Evolutionary conservation across 2,797 vertebrate genomes (phyloP).

Genomic region (Eulemur coronatus): DNA sequence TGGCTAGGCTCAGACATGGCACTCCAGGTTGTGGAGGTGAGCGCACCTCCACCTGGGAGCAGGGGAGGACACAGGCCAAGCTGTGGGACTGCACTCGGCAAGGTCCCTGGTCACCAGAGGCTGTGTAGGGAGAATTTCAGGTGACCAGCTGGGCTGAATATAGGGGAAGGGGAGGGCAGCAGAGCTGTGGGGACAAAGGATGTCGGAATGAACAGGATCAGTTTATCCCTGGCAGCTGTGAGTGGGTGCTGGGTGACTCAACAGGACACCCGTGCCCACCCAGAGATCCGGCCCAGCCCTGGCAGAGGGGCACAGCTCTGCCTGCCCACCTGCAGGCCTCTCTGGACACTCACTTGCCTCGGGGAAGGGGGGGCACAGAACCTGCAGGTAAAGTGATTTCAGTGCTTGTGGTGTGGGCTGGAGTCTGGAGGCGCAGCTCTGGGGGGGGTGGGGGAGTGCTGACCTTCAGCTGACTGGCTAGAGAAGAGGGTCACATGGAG

Average conservation of each 20-base stretch:
- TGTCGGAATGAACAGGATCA: background rate
- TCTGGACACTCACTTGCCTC: background rate
- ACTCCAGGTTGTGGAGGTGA: background rate
- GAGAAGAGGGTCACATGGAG: background rate
- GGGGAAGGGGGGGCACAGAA: background rate
- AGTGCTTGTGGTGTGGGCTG: constrained; percentile 41
- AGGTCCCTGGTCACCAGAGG: background rate
- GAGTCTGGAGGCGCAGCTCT: background rate
- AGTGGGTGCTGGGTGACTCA: background rate
- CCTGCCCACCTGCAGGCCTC: background rate
- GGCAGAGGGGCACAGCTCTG: background rate
- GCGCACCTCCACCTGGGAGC: background rate
- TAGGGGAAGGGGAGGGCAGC: background rate
- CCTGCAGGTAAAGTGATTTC: constrained; percentile 55
- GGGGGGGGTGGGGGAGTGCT: background rate
- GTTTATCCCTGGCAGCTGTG: background rate
- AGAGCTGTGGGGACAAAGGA: background rate
- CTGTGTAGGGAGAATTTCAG: background rate
- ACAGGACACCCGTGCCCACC: background rate
- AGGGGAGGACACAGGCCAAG: background rate
- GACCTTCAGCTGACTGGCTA: too few species aligned
- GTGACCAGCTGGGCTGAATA: background rate
- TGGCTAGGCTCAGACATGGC: background rate
- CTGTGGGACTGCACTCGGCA: background rate
- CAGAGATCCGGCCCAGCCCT: background rate